Base-by-base conservation (phyloP, 30 jellyfish, hydroid and myxozoan species). In the Pseudorhiza aurosa region DNA sequence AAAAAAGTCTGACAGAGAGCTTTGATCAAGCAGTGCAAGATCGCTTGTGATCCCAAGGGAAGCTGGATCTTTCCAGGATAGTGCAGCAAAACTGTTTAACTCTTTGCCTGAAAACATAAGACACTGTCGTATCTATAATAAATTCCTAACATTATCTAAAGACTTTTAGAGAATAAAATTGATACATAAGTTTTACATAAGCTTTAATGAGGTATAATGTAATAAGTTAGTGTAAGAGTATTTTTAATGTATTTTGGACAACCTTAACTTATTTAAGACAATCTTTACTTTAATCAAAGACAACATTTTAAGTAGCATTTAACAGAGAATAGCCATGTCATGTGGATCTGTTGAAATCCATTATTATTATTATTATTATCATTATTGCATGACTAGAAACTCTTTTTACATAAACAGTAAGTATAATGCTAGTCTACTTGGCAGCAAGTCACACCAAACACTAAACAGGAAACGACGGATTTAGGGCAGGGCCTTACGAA, bases 41-140 rank as follows among this genome's bases (percentile, higher is more conserved):
- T 72, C 85, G 35, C 85, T 72, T 55, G 70, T 72, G 69, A 72
- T 72, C 73, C 85, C 69, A 50, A 72, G 70, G 70, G 73, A 72
- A 47, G 50, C 85, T 51, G 73, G 85, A 21, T 47, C 85, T 31
- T 72, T 72, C 62, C 85, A 72, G 85, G 85, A 50, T 72, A 49
- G 53, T 51, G 70, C 60, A 50, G 85, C 73, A 72, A 72, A 72
- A 42, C 63, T 46, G 26, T 72, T 72, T 30, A 72, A 72, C 36
- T 72, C 83, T 47, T 49, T 72, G 74, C 85, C 85, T 15, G 85
- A 72, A 72, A 47, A 72, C 43, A 72, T 47, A 47, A 47, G 85
- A 39, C 37, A 72, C 72, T 72, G 85, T 27, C 0, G 85, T 51
- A 72, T 72, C 73, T 72, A 47, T 73, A 49, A 44, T 26, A 47